These are phyloP conservation scores for Moxostoma hubbsi DNA, from an alignment of 2,797 vertebrate species.

Conservation along the genomic window DNA sequence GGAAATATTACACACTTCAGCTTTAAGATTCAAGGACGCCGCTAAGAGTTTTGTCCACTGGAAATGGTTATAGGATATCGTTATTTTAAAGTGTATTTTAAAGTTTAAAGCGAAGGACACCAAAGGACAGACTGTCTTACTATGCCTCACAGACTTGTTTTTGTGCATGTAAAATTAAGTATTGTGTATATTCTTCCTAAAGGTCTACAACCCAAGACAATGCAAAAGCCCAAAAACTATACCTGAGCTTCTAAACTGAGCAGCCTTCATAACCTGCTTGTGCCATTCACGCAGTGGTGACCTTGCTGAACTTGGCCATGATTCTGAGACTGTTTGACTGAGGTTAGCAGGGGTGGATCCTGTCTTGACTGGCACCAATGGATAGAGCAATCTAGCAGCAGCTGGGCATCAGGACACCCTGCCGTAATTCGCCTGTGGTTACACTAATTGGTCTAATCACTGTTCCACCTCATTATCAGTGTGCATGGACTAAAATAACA, in stretches of 20 bases:
- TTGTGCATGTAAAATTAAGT: not conserved
- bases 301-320: conserved; percentile 33
- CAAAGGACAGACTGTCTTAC: not conserved
- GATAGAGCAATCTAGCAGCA: conserved; percentile 13
- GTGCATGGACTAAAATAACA: conserved; percentile 17
- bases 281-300: not conserved
- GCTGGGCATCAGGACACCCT: conserved; percentile 20
- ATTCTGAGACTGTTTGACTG: not conserved
- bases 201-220: not conserved
- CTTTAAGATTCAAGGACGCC: no score
- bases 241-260: conserved; percentile 35
- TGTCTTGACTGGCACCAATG: conserved; percentile 35
- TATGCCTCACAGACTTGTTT: not conserved
- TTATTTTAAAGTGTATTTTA: not conserved
- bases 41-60: no score
- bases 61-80: no score
- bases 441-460: conserved; percentile 31
- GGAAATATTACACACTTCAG: no score
- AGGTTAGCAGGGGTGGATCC: not conserved
- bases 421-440: conserved; percentile 15
- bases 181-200: not conserved
- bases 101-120: no score
- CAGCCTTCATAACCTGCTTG: conserved; percentile 21
- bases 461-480: conserved; percentile 21
- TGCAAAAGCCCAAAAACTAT: not conserved